Conservation (phyloP, 2,113 vertebrate species). For the Perca fluviatilis region DNA sequence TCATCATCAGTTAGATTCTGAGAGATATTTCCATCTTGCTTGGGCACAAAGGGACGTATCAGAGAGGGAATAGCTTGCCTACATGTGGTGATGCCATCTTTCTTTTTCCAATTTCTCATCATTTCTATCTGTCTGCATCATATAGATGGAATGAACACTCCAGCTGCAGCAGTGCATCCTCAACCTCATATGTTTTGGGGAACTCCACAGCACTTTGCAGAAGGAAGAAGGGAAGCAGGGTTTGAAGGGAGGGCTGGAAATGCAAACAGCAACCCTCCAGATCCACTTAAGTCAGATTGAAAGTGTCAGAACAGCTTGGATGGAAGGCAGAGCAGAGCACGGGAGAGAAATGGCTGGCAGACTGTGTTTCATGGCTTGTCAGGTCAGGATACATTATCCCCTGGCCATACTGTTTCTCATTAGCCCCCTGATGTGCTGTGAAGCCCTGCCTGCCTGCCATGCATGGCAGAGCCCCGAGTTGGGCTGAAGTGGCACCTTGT, state of each 20-base stretch:
- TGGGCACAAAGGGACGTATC: slow-evolving; percentile 26
- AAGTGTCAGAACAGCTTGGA: slow-evolving; percentile 70
- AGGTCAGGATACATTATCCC: slow-evolving; percentile 69
- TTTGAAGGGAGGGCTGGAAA: slow-evolving; percentile 21
- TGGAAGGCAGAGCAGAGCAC: slow-evolving; percentile 49
- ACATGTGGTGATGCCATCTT: slow-evolving; percentile 20
- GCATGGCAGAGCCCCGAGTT: slow-evolving; percentile 9
- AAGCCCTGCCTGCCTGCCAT: slow-evolving; percentile 44
- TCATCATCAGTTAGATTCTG: slow-evolving; percentile 55
- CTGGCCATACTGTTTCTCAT: slow-evolving; percentile 75
- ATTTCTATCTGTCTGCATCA: neutral
- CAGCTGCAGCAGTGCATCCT: slow-evolving; percentile 18
- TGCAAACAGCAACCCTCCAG: slow-evolving; percentile 48
- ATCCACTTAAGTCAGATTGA: slow-evolving; percentile 74
- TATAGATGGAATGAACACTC: slow-evolving; percentile 6
- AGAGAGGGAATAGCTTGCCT: slow-evolving; percentile 19
- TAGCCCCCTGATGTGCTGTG: slow-evolving; percentile 76
- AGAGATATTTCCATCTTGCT: slow-evolving; percentile 55
- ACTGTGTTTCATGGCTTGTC: slow-evolving; percentile 70
- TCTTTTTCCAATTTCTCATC: slow-evolving; percentile 13
- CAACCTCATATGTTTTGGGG: slow-evolving; percentile 22
- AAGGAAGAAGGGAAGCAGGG: slow-evolving; percentile 10
- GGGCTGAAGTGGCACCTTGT: slow-evolving; percentile 30
- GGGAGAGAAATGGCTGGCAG: slow-evolving; percentile 58
- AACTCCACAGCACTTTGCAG: slow-evolving; percentile 23